These are phyloP conservation scores for Rhaphigaster nebulosa DNA, from an alignment of 2,888 invertebrate species.

Conservation along the genomic window DNA sequence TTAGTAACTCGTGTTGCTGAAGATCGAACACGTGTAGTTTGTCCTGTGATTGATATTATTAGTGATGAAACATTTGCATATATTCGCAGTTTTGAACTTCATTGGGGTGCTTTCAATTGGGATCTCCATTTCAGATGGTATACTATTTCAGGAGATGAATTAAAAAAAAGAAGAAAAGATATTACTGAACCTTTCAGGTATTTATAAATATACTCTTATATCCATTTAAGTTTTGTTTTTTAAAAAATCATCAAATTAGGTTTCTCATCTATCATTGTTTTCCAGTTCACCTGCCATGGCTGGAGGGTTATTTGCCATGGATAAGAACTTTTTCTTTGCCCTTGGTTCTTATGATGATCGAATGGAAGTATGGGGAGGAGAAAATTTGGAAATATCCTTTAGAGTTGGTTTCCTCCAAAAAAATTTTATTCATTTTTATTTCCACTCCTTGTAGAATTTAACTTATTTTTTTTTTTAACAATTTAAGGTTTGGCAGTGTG, in stretches of 20 bases:
- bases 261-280: constrained; percentile 26
- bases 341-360: constrained; percentile 79
- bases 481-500: constrained; percentile 88
- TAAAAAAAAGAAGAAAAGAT: constrained; percentile 68
- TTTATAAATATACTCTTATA: constrained; percentile 39
- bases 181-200: constrained; percentile 72
- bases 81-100: constrained; percentile 92
- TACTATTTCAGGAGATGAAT: constrained; percentile 74
- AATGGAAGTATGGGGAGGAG: constrained; percentile 96
- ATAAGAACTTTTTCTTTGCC: constrained; percentile 87
- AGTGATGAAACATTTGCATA: constrained; percentile 97
- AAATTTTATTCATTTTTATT: background rate
- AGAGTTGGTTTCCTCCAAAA: constrained; percentile 72
- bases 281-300: constrained; percentile 90
- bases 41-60: constrained; percentile 93
- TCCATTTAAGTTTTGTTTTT: background rate
- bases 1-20: constrained; percentile 77
- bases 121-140: constrained; percentile 93
- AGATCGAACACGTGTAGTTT: constrained; percentile 78
- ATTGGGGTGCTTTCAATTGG: constrained; percentile 99
- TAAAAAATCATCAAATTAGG: background rate
- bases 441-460: background rate
- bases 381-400: constrained; percentile 97
- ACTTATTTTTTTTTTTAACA: background rate
- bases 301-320: constrained; percentile 92